Conservation (phyloP, 2,888 invertebrate genomes). For the Sinelater perroti region DNA sequence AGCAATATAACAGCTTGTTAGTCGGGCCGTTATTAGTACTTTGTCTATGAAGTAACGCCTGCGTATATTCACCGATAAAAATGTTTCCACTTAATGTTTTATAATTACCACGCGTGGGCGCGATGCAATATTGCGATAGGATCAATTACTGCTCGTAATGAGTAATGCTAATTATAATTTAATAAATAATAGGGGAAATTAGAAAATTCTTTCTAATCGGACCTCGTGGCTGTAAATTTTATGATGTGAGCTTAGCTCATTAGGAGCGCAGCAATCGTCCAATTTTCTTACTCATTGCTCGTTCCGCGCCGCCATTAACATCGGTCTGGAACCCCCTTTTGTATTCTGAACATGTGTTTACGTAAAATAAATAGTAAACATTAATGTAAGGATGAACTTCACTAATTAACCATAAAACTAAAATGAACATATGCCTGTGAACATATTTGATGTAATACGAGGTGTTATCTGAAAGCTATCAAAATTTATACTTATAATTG, state of each 20-base stretch:
- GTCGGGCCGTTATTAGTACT: slow-evolving; percentile 41
- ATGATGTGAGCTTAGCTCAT: slow-evolving; percentile 19
- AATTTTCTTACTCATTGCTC: slow-evolving; percentile 45
- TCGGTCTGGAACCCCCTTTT: slow-evolving; percentile 32
- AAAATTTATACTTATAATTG: too few relatives aligned
- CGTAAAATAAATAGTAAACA: too few relatives aligned
- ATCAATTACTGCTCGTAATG: background rate
- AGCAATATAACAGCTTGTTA: slow-evolving; percentile 48
- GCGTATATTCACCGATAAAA: slow-evolving; percentile 21
- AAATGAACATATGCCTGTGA: too few relatives aligned
- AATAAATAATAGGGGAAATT: slow-evolving; percentile 8
- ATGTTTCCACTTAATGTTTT: slow-evolving; percentile 11
- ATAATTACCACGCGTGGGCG: slow-evolving; percentile 9
- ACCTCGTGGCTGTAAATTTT: background rate
- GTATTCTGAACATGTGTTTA: slow-evolving; percentile 5
- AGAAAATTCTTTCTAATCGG: slow-evolving; percentile 8
- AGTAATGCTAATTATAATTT: background rate
- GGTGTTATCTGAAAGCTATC: too few relatives aligned
- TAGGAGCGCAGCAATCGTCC: slow-evolving; percentile 42
- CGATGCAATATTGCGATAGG: background rate
- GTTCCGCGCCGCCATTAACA: slow-evolving; percentile 35
- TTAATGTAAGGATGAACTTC: too few relatives aligned
- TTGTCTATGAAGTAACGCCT: slow-evolving; percentile 40
- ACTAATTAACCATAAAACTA: too few relatives aligned
- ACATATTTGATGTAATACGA: too few relatives aligned